phyloP scores from a whole-genome alignment of 1,140 invertebrate species.

The Radopholus similis region DNA sequence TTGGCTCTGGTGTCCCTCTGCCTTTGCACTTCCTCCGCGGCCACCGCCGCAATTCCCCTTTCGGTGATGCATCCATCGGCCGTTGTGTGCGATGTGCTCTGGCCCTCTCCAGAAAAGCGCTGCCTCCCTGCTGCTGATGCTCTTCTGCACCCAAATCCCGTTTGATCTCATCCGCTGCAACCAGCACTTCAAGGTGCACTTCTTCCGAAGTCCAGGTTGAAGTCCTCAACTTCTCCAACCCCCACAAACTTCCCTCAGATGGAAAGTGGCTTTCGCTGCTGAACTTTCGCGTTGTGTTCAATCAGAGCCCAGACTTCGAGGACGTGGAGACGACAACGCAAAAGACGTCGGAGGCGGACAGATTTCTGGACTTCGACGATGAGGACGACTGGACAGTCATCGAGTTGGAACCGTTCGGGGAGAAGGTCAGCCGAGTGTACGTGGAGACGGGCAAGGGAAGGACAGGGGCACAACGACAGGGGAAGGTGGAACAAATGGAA shows the following conservation, averaged over 20 bases:
- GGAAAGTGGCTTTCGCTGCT: constrained; percentile 12
- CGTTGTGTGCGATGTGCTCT: too few relatives aligned
- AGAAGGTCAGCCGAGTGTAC: not conserved
- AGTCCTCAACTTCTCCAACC: not conserved
- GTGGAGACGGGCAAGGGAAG: not conserved
- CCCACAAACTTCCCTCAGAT: not conserved
- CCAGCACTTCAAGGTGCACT: constrained; percentile 1
- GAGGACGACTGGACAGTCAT: constrained; percentile 7
- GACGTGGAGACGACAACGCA: not conserved
- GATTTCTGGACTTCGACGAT: constrained; percentile 3
- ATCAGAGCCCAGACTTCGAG: not conserved
- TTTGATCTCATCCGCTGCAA: not conserved
- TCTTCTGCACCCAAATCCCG: too few relatives aligned
- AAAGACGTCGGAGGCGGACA: not conserved
- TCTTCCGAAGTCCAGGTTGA: constrained; percentile 4
- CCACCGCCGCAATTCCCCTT: too few relatives aligned
- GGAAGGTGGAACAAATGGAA: too few relatives aligned
- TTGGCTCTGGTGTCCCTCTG: too few relatives aligned
- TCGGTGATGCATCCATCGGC: too few relatives aligned
- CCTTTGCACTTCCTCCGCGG: too few relatives aligned
- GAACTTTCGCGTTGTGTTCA: constrained; percentile 6
- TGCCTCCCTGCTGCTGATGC: too few relatives aligned
- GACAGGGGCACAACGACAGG: not conserved
- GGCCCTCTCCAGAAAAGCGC: too few relatives aligned
- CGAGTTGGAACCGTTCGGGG: not conserved